Base-by-base conservation (phyloP, 2,797 vertebrate species). In the Enteromius radiatus region DNA sequence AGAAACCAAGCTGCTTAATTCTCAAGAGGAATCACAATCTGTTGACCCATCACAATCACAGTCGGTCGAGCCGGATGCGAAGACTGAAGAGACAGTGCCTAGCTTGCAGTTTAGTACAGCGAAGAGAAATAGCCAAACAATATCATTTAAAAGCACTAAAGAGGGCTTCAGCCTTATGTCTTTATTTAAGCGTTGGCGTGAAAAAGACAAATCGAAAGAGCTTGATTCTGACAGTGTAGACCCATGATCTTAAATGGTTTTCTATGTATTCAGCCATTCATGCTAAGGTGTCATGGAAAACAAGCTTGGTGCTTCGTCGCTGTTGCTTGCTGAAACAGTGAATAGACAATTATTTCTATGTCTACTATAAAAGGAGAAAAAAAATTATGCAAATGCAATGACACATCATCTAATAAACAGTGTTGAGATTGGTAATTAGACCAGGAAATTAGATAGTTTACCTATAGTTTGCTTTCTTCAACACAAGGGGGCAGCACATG, bases 161-260 rank as follows among this genome's bases (percentile, higher is more conserved):
- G 93, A 93, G 6, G 77, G 68, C 2, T 74, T 89, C 14, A 91
- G 91, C 1, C 90, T 95, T 68, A 87, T 91, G 28, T 90, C 85
- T 82, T 93, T 95, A 87, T 92, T 95, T 0, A 94, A 91, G 87
- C 93, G 93, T 17, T 84, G 94, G 33, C 87, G 92, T 49, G 94
- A 94, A 78, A 86, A 90, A 6, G 87, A 85, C 76, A 95, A 92
- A 23, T 85, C 81, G 0, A 90, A 33, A 64, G 92, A 94, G 14
- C 65, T 83, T 3, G 71, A 76, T 26, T 87, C 82, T 5, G 91
- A 87, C 11, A 84, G 73, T 14, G 81, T 87, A 23, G 87, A 89
- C 54, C 74, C 77, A 10, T 89, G 84, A 84, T 64, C 10, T 54
- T 3, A 23, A 43, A 9, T 10, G 8, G 36, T 21, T 31, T 3